Base-by-base conservation (phyloP, 1,140 invertebrate genomes). In the Panagrolaimus sp. region DNA sequence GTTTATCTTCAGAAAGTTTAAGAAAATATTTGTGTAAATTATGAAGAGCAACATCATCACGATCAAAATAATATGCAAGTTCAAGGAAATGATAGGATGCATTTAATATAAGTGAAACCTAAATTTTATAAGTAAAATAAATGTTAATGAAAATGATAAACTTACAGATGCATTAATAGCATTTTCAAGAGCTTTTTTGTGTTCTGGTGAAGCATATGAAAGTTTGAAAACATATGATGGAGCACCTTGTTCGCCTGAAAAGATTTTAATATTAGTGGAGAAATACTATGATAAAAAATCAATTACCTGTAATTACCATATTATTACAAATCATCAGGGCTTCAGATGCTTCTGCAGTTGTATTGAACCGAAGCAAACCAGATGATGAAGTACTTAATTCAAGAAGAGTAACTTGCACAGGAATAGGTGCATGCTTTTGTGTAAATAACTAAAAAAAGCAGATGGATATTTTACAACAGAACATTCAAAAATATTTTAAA, bases 311-410 rank as follows among this genome's bases (percentile, higher is more conserved):
- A 78, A 97, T 90, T 68, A 92, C 91, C 67, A 91, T 89, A 86
- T 98, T 94, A 86, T 98, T 98, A 84, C 91, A 92, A 71, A 92
- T 88, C 87, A 95, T 91, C 67, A 98, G 89, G 45, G 92, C 93
- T 80, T 94, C 91, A 13, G 95, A 90, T 14, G 94, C 92, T 81
- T 92, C 89, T 38, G 89, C 89, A 68, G 93, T 89, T 82, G 88
- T 91, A 76, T 91, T 89, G 87, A 96, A 98, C 84, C 96, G 92
- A 83, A 95, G 88, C 71, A 96, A 87, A 20, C 95, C 95, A 48
- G 93, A 94, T 48, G 86, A 84, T 84, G 72, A 74, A 79, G 78
- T 64, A 25, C 75, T 75, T 69, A 81, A 80, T 38, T 73, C 71
- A 16, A 66, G 57, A 11, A 80, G 45, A 31, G 43, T 63, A 13